phyloP scores from a whole-genome alignment of 2,888 invertebrate genomes.

The Cerastoderma edule region DNA sequence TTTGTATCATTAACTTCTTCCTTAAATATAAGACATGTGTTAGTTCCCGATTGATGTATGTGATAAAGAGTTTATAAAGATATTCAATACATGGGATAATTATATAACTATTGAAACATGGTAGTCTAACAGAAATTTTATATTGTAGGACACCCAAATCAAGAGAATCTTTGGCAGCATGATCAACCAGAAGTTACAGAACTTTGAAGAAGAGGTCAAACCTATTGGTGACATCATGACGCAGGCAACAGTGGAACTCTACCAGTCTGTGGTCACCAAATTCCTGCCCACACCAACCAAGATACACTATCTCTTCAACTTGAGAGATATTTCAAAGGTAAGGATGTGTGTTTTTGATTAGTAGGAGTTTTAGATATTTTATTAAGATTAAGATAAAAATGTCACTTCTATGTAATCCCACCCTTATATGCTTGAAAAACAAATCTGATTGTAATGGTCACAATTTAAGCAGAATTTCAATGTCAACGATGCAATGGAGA shows the following conservation, averaged over 20 bases:
- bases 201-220: slow-evolving; percentile 92
- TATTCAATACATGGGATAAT: no score
- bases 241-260: slow-evolving; percentile 84
- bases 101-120: no score
- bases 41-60: no score
- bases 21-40: no score
- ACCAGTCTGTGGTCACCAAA: slow-evolving; percentile 79
- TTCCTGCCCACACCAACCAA: slow-evolving; percentile 84
- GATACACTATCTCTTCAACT: slow-evolving; percentile 84
- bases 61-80: no score
- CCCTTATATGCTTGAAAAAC: no score
- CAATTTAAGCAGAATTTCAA: no score
- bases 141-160: slow-evolving; percentile 86
- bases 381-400: no score
- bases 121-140: slow-evolving; percentile 22
- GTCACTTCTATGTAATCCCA: no score
- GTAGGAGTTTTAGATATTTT: background rate
- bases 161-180: slow-evolving; percentile 90
- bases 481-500: no score
- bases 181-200: slow-evolving; percentile 90
- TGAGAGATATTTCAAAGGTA: slow-evolving; percentile 92
- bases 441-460: no score
- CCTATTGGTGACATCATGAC: slow-evolving; percentile 84
- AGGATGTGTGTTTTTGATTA: background rate
- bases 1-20: no score